Conservation (phyloP, 2,113 vertebrate species). For the Vimba vimba region DNA sequence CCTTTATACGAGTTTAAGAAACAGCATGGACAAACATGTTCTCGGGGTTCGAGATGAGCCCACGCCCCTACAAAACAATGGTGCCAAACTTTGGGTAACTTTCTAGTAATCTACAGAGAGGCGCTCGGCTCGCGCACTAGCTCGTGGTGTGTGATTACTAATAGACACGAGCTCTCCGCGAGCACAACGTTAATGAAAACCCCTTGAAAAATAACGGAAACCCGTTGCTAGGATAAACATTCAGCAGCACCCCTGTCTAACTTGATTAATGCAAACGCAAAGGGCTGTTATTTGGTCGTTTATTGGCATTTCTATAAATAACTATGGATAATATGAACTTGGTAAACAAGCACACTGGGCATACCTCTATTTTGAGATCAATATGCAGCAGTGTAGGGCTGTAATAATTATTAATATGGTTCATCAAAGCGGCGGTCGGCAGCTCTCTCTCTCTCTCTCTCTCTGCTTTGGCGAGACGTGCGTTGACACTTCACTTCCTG, state of each 20-base stretch:
- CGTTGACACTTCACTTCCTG: slow-evolving; percentile 64
- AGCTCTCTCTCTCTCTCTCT: slow-evolving; percentile 13
- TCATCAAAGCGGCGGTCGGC: slow-evolving; percentile 22
- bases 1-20: not conserved
- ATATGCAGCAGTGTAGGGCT: slow-evolving; percentile 9
- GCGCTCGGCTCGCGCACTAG: not conserved
- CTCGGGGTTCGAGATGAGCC: not conserved
- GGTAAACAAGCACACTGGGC: slow-evolving; percentile 19
- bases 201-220: slow-evolving; percentile 55
- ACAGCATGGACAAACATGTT: not conserved
- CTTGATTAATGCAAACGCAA: slow-evolving; percentile 41
- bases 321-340: not conserved
- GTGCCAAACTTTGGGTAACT: not conserved
- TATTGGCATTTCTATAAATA: not conserved
- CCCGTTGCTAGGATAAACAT: slow-evolving; percentile 62
- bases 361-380: slow-evolving; percentile 46
- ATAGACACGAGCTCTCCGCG: not conserved
- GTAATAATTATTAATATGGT: slow-evolving; percentile 27
- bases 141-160: not conserved
- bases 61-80: slow-evolving; percentile 26
- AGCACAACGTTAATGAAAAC: slow-evolving; percentile 30
- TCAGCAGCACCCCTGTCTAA: slow-evolving; percentile 17
- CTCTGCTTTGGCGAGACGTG: slow-evolving; percentile 60
- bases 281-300: not conserved
- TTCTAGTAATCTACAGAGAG: not conserved